These are phyloP conservation scores for Panopea generosa DNA, from an alignment of 2,888 invertebrate species.

Conservation along the genomic window DNA sequence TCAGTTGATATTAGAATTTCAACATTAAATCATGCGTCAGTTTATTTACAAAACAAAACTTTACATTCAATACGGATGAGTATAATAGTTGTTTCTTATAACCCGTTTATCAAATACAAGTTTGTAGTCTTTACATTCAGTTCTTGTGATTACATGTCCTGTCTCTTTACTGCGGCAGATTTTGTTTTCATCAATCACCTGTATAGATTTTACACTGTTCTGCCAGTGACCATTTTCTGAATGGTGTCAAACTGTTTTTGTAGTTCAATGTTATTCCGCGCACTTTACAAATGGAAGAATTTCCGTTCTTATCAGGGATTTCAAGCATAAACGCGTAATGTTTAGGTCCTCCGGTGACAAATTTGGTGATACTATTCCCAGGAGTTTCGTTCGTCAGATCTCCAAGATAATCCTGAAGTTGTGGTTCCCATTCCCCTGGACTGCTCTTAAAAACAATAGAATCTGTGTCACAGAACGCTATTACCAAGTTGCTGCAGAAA, in stretches of 20 bases:
- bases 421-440: constrained; percentile 53
- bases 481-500: constrained; percentile 5
- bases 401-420: constrained; percentile 78
- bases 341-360: constrained; percentile 43
- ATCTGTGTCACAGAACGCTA: constrained; percentile 44
- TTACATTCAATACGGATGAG: constrained; percentile 13
- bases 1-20: too few relatives aligned
- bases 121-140: constrained; percentile 9
- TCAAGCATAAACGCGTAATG: constrained; percentile 24
- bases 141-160: constrained; percentile 16
- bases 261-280: constrained; percentile 44
- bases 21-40: too few relatives aligned
- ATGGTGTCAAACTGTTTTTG: constrained; percentile 40
- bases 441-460: constrained; percentile 50
- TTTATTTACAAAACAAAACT: too few relatives aligned
- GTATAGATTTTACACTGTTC: background rate
- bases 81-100: background rate
- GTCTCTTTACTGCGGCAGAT: constrained; percentile 9
- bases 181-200: constrained; percentile 13
- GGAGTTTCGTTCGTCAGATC: constrained; percentile 83
- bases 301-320: constrained; percentile 30
- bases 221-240: too few relatives aligned
- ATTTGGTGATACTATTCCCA: constrained; percentile 14
- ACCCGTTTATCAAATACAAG: constrained; percentile 20
- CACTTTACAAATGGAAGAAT: constrained; percentile 27